A percentile compares a stretch with the other conserved stretches of the same genome.
Conservation (phyloP, 2,113 vertebrate species). For the Hemibagrus wyckioides region DNA sequence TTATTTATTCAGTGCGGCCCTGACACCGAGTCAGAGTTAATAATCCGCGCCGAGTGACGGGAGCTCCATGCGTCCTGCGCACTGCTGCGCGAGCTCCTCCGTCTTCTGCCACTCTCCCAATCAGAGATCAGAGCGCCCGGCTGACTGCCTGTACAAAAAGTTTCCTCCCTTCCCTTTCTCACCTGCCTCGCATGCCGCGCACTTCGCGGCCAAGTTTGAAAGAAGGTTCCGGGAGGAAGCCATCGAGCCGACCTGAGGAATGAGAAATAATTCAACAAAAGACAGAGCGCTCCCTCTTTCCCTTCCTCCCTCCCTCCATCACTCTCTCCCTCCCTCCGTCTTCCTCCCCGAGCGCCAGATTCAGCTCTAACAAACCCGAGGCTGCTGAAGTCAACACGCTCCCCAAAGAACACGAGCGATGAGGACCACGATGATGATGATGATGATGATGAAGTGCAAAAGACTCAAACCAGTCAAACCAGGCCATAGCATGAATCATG, state of each 20-base stretch:
- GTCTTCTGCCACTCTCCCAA: conserved; percentile 35
- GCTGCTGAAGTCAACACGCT: conserved; percentile 32
- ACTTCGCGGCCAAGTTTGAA: conserved; percentile 45
- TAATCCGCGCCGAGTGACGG: conserved; percentile 50
- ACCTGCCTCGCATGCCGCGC: conserved; percentile 31
- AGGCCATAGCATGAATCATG: conserved; percentile 44
- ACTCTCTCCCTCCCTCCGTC: neutral
- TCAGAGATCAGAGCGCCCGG: conserved; percentile 39
- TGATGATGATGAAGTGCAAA: neutral
- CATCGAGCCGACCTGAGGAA: conserved; percentile 40
- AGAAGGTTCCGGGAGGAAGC: conserved; percentile 42
- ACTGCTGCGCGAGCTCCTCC: conserved; percentile 40
- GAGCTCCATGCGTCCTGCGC: conserved; percentile 46
- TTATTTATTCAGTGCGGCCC: conserved; percentile 59
- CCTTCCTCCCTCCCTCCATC: neutral
- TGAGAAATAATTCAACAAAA: conserved; percentile 58
- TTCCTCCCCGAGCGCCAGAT: conserved; percentile 20
- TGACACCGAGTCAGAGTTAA: conserved; percentile 57
- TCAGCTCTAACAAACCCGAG: conserved; percentile 36
- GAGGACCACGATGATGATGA: conserved; percentile 1
- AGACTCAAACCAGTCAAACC: conserved; percentile 14
- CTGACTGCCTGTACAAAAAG: conserved; percentile 45
- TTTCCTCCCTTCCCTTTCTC: conserved; percentile 33
- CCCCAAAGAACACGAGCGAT: conserved; percentile 13
- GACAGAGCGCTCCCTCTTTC: neutral